Base-by-base conservation (phyloP, 2,888 invertebrate species). In the Cremastinae sp. region DNA sequence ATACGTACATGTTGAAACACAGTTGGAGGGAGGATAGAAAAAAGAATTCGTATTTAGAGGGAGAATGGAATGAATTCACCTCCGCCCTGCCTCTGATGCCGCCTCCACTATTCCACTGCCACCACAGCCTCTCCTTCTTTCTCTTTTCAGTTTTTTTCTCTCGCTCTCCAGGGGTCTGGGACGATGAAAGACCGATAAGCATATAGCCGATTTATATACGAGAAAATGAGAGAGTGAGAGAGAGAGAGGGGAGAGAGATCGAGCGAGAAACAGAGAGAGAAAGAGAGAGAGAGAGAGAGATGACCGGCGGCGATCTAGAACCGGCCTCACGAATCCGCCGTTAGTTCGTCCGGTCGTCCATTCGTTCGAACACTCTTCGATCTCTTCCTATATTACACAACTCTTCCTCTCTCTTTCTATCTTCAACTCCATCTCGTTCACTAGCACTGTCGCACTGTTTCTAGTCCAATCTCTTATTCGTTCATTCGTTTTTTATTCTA, bases 161-260 rank as follows among this genome's bases (percentile, higher is more conserved):
- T 53, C 16, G 51, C 56, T 56, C 41, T 59, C 43, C 35, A 16
- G 43, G n/a, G 55, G 68, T 53, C 66, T 53, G 83, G 85, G 82
- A 85, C 85, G 89, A 88, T 89, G 88, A 89, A 89, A 88, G 89
- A 86, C 86, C 88, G 89, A 89, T 89, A 89, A 89, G 88, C 88
- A 88, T 28, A 28, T 87, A 88, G 89, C 88, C 88, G 88, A 89
- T 89, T 89, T 89, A 88, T 89, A 88, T 83, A 84, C 84, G 84
- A 47, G 58, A 22, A 18, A 16, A 8, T 39, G 56, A 56, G 66
- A 37, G n/a, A 41, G 35, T 1, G 85, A 58, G 39, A 41, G 28
- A 35, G 58, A 41, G 20, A 20, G 53, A 55, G 55, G 28, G 41
- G 14, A n/a, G n/a, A n/a, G n/a, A n/a, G n/a, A n/a, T n/a, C n/a